Base-by-base conservation (phyloP, 2,888 invertebrate species). In the Chloroclysta siterata region DNA sequence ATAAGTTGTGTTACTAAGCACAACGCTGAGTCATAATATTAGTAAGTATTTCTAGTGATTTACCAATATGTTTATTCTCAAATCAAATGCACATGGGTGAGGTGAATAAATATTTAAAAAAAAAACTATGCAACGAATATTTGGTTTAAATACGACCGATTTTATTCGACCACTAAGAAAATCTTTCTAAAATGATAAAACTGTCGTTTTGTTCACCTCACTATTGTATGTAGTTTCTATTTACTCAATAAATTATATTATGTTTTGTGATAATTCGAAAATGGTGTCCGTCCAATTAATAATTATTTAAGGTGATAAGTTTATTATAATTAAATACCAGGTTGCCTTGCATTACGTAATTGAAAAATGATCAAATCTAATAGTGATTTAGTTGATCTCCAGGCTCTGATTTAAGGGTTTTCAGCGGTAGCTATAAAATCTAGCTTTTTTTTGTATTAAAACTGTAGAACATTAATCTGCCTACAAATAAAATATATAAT, bases 321-420 rank as follows among this genome's bases (percentile, higher is more conserved):
- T 48, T n/a, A 22, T 44, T 39, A 28, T 52, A 29, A 51, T 44
- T 60, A 60, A 53, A 44, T 60, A 55, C 67, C 69, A 76, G 93
- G 92, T 92, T 88, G 90, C 91, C 92, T 92, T 90, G 80, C 84
- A 75, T 85, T 89, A 92, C 92, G 92, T 92, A 84, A 84, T 74
- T 72, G 65, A 42, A 65, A 56, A 60, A 64, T 47, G 52, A 66
- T 68, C 66, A 66, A 70, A 65, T 14, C 29, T 54, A 42, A 4
- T 55, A 60, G 57, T 66, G 59, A 60, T 57, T 53, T 17, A 47
- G 70, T 70, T 64, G 66, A 62, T 68, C 42, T 66, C 44, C 57
- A 53, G 58, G 56, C 59, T 7, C 5, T 57, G 22, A n/a, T n/a
- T 44, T 36, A 28, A 5, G 6, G 33, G 33, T 33, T 47, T 41